Conservation (phyloP, 2,113 vertebrate species). For the Hyla sarda region DNA sequence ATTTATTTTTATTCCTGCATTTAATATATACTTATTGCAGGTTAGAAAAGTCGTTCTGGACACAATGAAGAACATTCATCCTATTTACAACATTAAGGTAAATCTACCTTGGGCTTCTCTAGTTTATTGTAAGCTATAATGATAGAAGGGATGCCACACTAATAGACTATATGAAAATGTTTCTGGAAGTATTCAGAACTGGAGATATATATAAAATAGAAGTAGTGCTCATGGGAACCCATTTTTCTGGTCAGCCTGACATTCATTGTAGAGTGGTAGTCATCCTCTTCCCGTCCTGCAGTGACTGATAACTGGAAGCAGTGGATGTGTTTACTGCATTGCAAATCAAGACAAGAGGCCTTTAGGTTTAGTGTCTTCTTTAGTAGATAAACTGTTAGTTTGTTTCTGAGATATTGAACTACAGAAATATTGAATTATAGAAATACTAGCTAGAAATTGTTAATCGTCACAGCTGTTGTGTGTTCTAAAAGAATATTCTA, state of each 20-base stretch:
- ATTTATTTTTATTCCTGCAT: not conserved
- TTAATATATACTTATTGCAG: conserved; percentile 69
- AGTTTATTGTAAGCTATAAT: not conserved
- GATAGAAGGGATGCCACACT: not conserved
- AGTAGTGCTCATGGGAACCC: not conserved
- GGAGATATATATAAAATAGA: not conserved
- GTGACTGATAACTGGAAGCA: too few relatives aligned
- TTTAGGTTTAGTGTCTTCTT: too few relatives aligned
- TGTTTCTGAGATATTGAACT: too few relatives aligned
- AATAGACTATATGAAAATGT: not conserved
- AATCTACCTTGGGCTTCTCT: conserved; percentile 37
- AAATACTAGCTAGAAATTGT: too few relatives aligned
- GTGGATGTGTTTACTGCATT: too few relatives aligned
- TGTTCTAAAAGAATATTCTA: too few relatives aligned
- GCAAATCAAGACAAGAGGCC: too few relatives aligned
- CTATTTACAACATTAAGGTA: conserved; percentile 99
- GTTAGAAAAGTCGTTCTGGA: conserved; percentile 95
- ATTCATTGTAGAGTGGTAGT: too few relatives aligned
- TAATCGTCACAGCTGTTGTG: too few relatives aligned
- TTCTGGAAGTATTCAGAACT: not conserved
- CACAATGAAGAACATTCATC: conserved; percentile 98
- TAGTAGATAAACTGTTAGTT: too few relatives aligned
- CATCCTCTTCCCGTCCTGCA: not conserved
- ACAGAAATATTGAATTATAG: too few relatives aligned
- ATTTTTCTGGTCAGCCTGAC: not conserved